Conservation (phyloP, 2,113 vertebrate genomes). For the Apodemus speciosus region DNA sequence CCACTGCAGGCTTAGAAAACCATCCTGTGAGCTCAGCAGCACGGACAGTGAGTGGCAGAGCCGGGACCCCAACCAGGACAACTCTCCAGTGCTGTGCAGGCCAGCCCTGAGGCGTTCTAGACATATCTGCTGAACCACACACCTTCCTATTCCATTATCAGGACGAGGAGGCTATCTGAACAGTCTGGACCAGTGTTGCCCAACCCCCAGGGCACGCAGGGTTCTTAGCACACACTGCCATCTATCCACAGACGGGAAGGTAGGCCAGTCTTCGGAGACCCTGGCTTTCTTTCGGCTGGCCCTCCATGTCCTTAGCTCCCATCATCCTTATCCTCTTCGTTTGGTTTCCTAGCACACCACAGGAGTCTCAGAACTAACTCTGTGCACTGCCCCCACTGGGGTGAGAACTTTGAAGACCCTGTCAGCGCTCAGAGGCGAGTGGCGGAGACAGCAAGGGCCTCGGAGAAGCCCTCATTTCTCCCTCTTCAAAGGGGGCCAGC, state of each 20-base stretch:
- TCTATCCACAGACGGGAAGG: no score
- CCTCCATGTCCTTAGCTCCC: background rate
- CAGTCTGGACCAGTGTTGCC: background rate
- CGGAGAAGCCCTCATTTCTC: background rate
- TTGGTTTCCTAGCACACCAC: rapidly evolving
- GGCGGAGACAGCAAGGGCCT: background rate
- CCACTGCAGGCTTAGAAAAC: background rate
- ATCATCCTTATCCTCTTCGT: background rate
- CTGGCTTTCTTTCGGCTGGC: background rate
- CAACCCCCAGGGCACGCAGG: background rate
- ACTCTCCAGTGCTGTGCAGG: background rate
- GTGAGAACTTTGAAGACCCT: background rate
- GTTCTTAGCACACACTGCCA: background rate
- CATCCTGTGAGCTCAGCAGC: background rate
- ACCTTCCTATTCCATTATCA: background rate
- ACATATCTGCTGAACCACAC: rapidly evolving
- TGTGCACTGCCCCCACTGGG: rapidly evolving
- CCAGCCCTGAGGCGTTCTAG: background rate
- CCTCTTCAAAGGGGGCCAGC: conserved; percentile 71
- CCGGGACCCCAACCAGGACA: no score
- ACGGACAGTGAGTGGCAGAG: background rate
- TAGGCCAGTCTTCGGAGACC: rapidly evolving
- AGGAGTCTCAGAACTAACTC: background rate
- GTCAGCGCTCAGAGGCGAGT: background rate
- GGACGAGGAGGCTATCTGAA: background rate